Evolutionary conservation across 2,888 invertebrate species (phyloP), one percentile per base, ranked within the genome.

Genomic region (Lithophane socia): DNA sequence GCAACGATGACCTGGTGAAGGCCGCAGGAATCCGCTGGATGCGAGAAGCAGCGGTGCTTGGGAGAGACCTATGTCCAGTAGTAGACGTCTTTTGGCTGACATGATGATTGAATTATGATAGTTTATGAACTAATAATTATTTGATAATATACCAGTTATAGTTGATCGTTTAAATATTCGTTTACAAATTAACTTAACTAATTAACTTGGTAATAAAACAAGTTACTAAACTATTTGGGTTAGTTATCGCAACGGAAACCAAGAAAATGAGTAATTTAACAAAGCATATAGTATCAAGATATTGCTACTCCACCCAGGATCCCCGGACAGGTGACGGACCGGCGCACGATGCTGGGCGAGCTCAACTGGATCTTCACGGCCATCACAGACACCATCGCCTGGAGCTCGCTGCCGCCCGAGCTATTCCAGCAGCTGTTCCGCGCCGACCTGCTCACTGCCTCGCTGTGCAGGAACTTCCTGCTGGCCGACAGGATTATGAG

Each of bases 361-460:
- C 97, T 99, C 80, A 99, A 99, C 97, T 99, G 99, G 99, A 99
- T 99, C 93, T 99, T 99, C 96, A 99, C 99, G 3, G 99, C 99
- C 65, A 99, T 99, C 89, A 99, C 99, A 0, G 99, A 99, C 94
- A 99, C 99, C 16, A 99, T 99, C 92, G 99, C 99, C 1, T 99
- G 99, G 99, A 99, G 99, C 93, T 98, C 98, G 63, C 97, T 99
- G 90, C 99, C 99, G 8, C 97, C 98, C 94, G 99, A 99, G 89
- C 96, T 99, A 89, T 99, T 99, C 96, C 99, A 99, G 97, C 98
- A 98, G 93, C 97, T 99, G 87, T 99, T 99, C 95, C 97, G 99
- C 44, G 99, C 99, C 94, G 99, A 99, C 95, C 97, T 99, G 87
- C 97, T 99, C 74, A 99, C 99, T n/a, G 99, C 99, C 77, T 99